These are phyloP conservation scores for Sterrhoptilus dennistouni DNA, from an alignment of 2,113 vertebrate species.

Conservation along the genomic window DNA sequence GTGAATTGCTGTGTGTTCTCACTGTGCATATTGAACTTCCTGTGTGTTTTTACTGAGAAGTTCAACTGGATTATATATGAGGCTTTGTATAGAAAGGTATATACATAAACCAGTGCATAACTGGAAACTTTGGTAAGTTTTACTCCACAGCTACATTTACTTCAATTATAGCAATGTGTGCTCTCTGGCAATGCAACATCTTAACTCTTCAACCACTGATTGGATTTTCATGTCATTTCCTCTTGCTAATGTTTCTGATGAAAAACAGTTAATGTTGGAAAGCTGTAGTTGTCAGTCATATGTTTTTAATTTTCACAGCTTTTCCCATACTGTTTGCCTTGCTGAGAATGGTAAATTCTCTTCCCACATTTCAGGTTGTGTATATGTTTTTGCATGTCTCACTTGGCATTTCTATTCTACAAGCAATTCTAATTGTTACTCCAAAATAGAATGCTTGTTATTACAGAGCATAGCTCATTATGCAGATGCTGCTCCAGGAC, in stretches of 20 bases:
- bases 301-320: not conserved
- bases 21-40: not conserved
- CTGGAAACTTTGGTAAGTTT: not conserved
- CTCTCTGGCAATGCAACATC: not conserved
- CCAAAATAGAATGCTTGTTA: not conserved
- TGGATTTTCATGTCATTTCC: not conserved
- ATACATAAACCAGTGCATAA: not conserved
- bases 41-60: not conserved
- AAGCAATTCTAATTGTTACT: conserved; percentile 27
- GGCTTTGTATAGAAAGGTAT: not conserved
- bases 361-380: not conserved
- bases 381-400: not conserved
- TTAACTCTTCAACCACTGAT: not conserved
- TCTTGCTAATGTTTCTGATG: not conserved
- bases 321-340: not conserved
- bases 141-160: not conserved
- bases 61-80: not conserved
- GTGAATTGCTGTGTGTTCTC: not conserved
- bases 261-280: not conserved
- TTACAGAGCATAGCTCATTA: not conserved
- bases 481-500: not conserved
- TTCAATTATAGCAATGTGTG: not conserved
- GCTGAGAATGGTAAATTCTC: not conserved
- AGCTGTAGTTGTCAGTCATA: not conserved
- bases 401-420: conserved; percentile 11